Base-by-base conservation (phyloP, 2,797 vertebrate genomes). In the Malurus leucopterus region DNA sequence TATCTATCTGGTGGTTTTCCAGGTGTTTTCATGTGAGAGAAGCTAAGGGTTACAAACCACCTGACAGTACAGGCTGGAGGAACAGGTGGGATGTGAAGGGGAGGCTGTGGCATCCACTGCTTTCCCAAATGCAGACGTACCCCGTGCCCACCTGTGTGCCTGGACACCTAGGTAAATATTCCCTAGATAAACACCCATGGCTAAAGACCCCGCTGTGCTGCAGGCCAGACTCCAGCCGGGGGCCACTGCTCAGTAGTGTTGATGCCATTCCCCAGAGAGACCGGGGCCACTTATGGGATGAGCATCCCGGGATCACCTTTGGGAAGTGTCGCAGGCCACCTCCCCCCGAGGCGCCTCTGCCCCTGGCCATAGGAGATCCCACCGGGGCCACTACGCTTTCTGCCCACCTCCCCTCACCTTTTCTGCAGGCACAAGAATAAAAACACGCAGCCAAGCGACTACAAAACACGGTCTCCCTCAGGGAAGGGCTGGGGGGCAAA, bases 61-160 rank as follows among this genome's bases (percentile, higher is more conserved):
- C 34, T 44, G 79, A 59, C 17, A 20, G 32, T 53, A 36, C 24
- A 38, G 18, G 22, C 43, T 50, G 59, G 15, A 44, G 49, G 49
- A 40, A 21, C 34, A 41, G 3, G 0, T 3, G 22, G 32, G n/a
- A 71, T 15, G 24, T 0, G 1, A 21, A 5, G 23, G 22, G 11
- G 6, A 16, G 3, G 21, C 41, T 30, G 23, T 0, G n/a, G 30
- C 55, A 74, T 32, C 17, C 23, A 29, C 32, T 7, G 17, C 3
- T 10, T 41, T 12, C 30, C 30, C 53, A 41, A 40, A 68, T 2
- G 22, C 87, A 40, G 20, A 10, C 0, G 5, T 27, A 6, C 1
- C 21, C 21, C 4, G 1, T 23, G 21, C 24, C 22, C 46, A 27
- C 18, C 43, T 7, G 7, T 1, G 8, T 44, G 61, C 54, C 36